A percentile compares a stretch with the other conserved stretches of the same genome.
Evolutionary conservation across 1,140 invertebrate species (phyloP).

Genomic region (Aphidius gifuensis): DNA sequence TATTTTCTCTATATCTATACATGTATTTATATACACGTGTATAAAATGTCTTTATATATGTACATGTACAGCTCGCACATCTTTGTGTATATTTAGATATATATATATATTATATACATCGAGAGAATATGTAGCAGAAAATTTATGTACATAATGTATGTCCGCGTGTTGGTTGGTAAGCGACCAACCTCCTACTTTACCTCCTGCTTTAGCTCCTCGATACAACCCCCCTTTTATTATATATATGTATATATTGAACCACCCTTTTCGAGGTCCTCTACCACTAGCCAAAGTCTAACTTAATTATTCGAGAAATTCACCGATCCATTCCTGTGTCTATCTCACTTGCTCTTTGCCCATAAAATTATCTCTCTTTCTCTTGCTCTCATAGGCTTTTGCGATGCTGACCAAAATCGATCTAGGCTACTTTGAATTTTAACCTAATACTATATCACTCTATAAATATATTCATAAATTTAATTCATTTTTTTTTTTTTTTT

Average conservation of each 20-base stretch:
- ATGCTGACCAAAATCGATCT: conserved; percentile 35
- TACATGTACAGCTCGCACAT: too few species aligned
- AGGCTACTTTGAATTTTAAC: background rate
- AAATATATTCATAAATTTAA: too few species aligned
- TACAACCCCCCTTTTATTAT: too few species aligned
- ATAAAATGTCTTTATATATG: too few species aligned
- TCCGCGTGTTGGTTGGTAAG: conserved; percentile 52
- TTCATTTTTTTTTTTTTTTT: too few species aligned
- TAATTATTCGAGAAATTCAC: conserved; percentile 57
- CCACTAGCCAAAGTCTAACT: conserved; percentile 51
- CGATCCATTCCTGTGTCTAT: conserved; percentile 50
- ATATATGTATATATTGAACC: background rate
- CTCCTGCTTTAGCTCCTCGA: too few species aligned
- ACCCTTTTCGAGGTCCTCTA: conserved; percentile 14
- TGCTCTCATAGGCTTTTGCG: conserved; percentile 19
- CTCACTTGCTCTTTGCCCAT: conserved; percentile 22
- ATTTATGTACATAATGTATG: conserved; percentile 50
- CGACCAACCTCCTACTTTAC: conserved; percentile 33
- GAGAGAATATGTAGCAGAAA: conserved; percentile 21
- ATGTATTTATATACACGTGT: too few species aligned
- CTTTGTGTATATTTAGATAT: too few species aligned
- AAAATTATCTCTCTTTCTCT: conserved; percentile 19
- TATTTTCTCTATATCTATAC: too few species aligned
- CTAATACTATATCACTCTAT: too few species aligned
- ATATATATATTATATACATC: conserved; percentile 17